Conservation (phyloP, 2,888 invertebrate species). For the Netelia melanura region DNA sequence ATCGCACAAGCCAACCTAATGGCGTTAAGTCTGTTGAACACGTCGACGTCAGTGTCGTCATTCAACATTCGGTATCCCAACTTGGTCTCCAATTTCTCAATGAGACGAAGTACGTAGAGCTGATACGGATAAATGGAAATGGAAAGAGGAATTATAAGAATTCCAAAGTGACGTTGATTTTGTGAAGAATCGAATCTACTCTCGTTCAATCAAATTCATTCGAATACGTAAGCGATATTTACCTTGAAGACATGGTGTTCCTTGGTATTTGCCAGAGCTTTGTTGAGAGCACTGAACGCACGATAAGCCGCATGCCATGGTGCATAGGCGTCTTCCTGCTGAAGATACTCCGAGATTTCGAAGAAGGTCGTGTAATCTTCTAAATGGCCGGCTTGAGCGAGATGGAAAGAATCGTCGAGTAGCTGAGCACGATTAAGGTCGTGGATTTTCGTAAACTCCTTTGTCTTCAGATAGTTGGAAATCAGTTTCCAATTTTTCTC, state of each 20-base stretch:
- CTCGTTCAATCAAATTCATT: neutral
- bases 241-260: constrained; percentile 85
- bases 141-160: neutral
- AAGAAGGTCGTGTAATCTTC: constrained; percentile 83
- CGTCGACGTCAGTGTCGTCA: constrained; percentile 71
- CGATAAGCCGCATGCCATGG: constrained; percentile 89
- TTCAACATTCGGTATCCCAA: constrained; percentile 74
- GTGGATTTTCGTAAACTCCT: constrained; percentile 81
- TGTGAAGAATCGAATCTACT: neutral
- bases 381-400: constrained; percentile 85
- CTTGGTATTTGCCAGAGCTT: constrained; percentile 85
- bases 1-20: constrained; percentile 82
- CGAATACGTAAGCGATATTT: neutral
- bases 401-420: constrained; percentile 85
- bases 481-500: constrained; percentile 81
- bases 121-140: constrained; percentile 59
- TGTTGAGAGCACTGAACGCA: constrained; percentile 83
- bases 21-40: constrained; percentile 76
- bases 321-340: constrained; percentile 87
- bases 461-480: constrained; percentile 70
- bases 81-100: constrained; percentile 74
- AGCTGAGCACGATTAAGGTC: constrained; percentile 86
- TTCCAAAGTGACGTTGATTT: neutral
- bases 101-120: constrained; percentile 77
- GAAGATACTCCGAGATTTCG: constrained; percentile 86